Evolutionary conservation across 2,888 invertebrate species (phyloP), one percentile per base, ranked within the genome.

Genomic region (Argyra leucocephala): DNA sequence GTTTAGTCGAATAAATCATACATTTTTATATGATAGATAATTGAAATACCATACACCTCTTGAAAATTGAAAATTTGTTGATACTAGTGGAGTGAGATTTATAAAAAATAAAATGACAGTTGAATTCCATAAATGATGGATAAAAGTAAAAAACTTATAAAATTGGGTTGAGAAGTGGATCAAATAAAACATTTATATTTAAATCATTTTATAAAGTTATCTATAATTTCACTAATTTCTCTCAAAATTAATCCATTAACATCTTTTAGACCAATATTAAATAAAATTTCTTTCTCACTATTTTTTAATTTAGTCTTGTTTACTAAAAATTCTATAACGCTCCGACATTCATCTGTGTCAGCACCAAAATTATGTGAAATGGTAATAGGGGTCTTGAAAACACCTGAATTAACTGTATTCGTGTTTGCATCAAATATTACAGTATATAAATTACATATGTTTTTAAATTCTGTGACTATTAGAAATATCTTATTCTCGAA

Each of bases 401-500:
- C 63, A 10, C 65, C 66, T 37, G 67, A 36, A 12, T 67, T 58
- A 2, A 71, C 67, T 0, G 70, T 66, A 7, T 75, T 70, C 7
- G 69, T 69, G 48, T 73, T 69, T 3, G 72, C 69, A 64, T 78
- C 78, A 62, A 77, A 78, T 18, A 70, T 67, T 4, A 78, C 75
- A 1, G 73, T 72, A 63, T 74, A 78, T 0, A 78, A 60, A 48
- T 76, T 76, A 67, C 74, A 73, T 69, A 78, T 65, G 66, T 75
- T 76, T 18, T 74, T 73, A 65, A 75, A 73, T 67, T 79, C 78
- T 0, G 78, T 78, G 57, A 78, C 72, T 10, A 78, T 63, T 31
- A 79, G 66, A 62, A 79, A 70, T 73, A 76, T 76, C 66, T 75
- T 76, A 69, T 78, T 76, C 6, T 71, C 72, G 62, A 78, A 78